Evolutionary conservation across 2,888 invertebrate species (phyloP).

Genomic region (Adineta ricciae): DNA sequence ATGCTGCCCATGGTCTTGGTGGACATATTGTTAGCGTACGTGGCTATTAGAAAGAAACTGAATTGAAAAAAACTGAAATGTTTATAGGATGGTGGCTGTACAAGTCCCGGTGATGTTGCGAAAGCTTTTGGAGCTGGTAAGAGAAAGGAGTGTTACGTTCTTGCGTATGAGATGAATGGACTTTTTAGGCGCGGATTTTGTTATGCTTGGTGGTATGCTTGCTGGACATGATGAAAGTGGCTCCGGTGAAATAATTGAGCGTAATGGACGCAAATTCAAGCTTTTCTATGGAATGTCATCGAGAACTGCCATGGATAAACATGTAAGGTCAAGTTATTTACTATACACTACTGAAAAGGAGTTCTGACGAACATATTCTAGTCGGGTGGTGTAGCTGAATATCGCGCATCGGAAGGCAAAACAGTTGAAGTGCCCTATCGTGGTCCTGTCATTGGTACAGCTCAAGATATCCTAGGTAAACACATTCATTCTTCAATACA

Average conservation of each 20-base stretch:
- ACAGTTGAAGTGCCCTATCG: slow-evolving; percentile 76
- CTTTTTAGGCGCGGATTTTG: slow-evolving; percentile 66
- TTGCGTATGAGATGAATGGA: background rate
- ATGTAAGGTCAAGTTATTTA: no score
- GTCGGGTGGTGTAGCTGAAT: slow-evolving; percentile 57
- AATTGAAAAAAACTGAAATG: slow-evolving; percentile 53
- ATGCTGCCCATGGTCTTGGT: slow-evolving; percentile 82
- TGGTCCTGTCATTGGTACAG: slow-evolving; percentile 69
- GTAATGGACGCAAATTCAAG: slow-evolving; percentile 69
- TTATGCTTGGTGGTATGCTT: slow-evolving; percentile 87
- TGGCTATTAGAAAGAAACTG: slow-evolving; percentile 50
- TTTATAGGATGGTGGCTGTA: slow-evolving; percentile 78
- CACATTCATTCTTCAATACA: background rate
- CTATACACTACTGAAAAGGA: no score
- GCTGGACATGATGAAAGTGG: slow-evolving; percentile 78
- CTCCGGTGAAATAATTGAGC: slow-evolving; percentile 68
- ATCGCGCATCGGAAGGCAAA: slow-evolving; percentile 79
- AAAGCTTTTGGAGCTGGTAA: slow-evolving; percentile 75
- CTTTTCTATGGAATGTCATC: slow-evolving; percentile 87
- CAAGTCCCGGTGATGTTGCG: slow-evolving; percentile 78
- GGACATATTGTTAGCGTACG: slow-evolving; percentile 67
- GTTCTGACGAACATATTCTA: background rate
- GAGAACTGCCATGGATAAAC: slow-evolving; percentile 73
- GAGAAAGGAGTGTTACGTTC: background rate
- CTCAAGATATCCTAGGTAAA: slow-evolving; percentile 63